phyloP scores from a whole-genome alignment of 2,113 vertebrate species.

The Varanus komodoensis region DNA sequence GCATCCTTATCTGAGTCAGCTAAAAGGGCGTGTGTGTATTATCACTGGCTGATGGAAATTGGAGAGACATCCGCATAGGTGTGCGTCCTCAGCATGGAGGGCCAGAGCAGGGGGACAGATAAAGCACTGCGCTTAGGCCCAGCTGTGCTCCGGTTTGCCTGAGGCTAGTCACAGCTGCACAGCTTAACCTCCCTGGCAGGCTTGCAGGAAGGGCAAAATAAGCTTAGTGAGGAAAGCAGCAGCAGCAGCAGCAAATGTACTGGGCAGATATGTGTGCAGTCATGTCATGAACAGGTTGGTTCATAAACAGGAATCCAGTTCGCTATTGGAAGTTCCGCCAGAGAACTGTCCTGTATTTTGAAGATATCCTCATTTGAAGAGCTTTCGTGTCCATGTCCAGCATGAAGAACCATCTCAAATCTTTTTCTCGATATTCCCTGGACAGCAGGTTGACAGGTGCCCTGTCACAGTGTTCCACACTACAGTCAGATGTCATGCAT shows the following conservation, averaged over 20 bases:
- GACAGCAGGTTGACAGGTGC: too few relatives aligned
- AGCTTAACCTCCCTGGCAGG: neutral
- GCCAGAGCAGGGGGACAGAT: neutral
- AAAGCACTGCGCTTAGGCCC: neutral
- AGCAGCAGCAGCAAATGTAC: neutral
- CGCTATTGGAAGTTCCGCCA: too few relatives aligned
- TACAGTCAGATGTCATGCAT: too few relatives aligned
- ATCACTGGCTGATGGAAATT: neutral
- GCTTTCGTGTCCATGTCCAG: too few relatives aligned
- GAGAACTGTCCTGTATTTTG: too few relatives aligned
- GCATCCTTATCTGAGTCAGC: neutral
- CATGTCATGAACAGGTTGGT: neutral
- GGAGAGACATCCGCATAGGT: neutral
- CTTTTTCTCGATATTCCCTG: too few relatives aligned
- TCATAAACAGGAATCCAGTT: too few relatives aligned
- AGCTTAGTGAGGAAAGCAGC: neutral
- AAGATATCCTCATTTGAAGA: too few relatives aligned
- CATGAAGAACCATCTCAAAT: too few relatives aligned
- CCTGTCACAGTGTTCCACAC: too few relatives aligned
- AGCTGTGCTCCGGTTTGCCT: neutral
- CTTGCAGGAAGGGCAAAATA: neutral
- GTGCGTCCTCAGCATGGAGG: neutral
- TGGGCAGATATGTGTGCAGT: neutral
- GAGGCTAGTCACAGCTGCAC: neutral
- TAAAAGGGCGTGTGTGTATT: neutral